A percentile compares a stretch with the other conserved stretches of the same genome.
Conservation (phyloP, 2,113 vertebrate genomes). For the Tragelaphus imberbis region DNA sequence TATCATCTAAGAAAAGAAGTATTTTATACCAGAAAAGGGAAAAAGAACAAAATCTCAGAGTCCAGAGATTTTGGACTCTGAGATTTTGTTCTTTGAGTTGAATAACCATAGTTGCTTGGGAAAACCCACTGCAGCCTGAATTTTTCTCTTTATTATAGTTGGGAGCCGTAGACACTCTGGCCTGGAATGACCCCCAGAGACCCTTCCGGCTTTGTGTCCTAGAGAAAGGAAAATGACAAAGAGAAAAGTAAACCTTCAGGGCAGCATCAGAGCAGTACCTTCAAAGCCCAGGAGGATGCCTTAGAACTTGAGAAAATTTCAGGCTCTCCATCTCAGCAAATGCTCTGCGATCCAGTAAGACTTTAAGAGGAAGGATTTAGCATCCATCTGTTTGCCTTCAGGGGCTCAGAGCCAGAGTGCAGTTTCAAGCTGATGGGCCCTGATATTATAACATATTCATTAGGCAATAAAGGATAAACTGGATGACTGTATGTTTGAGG, state of each 20-base stretch:
- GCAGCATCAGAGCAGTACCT: constrained; percentile 40
- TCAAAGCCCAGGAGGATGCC: constrained; percentile 46
- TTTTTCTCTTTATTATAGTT: neutral
- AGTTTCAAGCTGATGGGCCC: constrained; percentile 41
- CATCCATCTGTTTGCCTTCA: constrained; percentile 77
- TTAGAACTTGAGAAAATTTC: constrained; percentile 58
- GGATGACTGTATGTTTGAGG: neutral
- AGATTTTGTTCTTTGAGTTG: neutral
- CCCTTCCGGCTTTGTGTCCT: neutral
- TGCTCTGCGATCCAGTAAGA: constrained; percentile 61
- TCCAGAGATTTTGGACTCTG: neutral
- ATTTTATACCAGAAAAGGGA: neutral
- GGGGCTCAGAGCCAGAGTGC: constrained; percentile 44
- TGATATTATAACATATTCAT: constrained; percentile 48
- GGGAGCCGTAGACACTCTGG: neutral
- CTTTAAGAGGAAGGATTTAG: constrained; percentile 68
- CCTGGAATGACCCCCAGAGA: neutral
- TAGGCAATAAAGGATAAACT: constrained; percentile 49
- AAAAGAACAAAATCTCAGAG: neutral
- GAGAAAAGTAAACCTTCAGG: neutral
- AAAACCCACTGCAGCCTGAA: neutral
- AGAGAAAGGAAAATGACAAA: neutral
- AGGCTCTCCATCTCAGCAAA: constrained; percentile 63
- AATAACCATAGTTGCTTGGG: neutral
- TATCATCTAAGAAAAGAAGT: neutral